These are phyloP conservation scores for Orussus abietinus DNA, from an alignment of 1,140 invertebrate species.

Conservation along the genomic window DNA sequence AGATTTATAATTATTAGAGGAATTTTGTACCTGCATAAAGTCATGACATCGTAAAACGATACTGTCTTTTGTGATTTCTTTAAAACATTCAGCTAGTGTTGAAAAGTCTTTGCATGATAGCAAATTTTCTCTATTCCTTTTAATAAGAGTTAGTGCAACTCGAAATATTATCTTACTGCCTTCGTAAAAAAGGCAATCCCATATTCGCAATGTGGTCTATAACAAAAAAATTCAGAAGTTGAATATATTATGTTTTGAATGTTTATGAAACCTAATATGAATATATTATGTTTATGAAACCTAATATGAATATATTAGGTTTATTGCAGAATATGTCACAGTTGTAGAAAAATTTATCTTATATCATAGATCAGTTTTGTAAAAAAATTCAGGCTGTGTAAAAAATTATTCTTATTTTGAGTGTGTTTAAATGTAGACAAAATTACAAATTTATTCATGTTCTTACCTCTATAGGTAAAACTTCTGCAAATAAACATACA, in stretches of 20 bases:
- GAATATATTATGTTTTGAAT: too few species aligned
- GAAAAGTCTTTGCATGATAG: conserved; percentile 72
- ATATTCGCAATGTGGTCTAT: conserved; percentile 84
- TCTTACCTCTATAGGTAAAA: conserved; percentile 78
- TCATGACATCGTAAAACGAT: conserved; percentile 75
- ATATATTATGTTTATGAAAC: too few species aligned
- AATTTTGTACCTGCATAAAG: conserved; percentile 72
- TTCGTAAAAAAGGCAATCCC: conserved; percentile 94
- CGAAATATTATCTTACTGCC: conserved; percentile 84
- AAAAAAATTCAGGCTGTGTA: too few species aligned
- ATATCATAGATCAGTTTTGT: neutral
- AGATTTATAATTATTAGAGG: conserved; percentile 13
- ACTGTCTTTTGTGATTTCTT: conserved; percentile 68
- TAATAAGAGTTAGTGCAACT: conserved; percentile 81
- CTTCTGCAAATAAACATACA: conserved; percentile 87
- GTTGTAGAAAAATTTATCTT: neutral
- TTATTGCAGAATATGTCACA: conserved; percentile 6
- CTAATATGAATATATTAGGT: conserved; percentile 11
- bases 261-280: too few species aligned
- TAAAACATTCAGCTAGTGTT: conserved; percentile 72
- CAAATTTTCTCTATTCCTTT: conserved; percentile 66
- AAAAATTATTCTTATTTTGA: too few species aligned
- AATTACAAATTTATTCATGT: conserved; percentile 6
- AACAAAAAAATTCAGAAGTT: too few species aligned
- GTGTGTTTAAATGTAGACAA: conserved; percentile 2